Conservation (phyloP, 2,797 vertebrate genomes). For the Cryptoprocta ferox region DNA sequence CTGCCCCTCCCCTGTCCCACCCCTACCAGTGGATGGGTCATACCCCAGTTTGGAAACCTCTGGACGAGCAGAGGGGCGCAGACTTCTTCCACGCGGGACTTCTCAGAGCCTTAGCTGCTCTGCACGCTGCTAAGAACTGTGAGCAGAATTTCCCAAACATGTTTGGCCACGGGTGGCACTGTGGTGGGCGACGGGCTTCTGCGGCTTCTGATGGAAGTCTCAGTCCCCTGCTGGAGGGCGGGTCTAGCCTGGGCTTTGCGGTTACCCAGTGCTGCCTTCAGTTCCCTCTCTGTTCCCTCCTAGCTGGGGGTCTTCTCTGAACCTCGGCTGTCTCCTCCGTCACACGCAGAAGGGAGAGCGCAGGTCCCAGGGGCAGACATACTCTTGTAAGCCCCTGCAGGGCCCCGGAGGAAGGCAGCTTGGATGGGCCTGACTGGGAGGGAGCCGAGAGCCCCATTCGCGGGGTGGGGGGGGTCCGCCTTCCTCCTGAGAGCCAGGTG, state of each 20-base stretch:
- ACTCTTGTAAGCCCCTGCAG: accelerated
- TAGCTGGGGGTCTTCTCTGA: not conserved
- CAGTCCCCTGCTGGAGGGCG: accelerated
- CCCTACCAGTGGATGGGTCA: accelerated
- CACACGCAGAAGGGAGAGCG: not conserved
- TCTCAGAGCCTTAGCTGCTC: not conserved
- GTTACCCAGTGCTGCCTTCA: not conserved
- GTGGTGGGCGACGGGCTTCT: too few species aligned
- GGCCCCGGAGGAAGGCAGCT: accelerated
- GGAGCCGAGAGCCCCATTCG: not conserved
- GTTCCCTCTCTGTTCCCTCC: not conserved
- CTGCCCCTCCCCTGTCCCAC: not conserved
- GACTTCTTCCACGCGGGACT: accelerated
- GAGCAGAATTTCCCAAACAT: too few species aligned
- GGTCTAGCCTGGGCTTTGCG: not conserved
- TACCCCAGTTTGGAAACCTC: not conserved
- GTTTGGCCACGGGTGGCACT: not conserved
- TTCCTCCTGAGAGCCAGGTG: accelerated
- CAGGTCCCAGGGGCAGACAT: not conserved
- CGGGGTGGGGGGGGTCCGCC: too few species aligned
- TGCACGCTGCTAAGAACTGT: accelerated
- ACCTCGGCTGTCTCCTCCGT: not conserved
- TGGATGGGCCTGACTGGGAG: accelerated
- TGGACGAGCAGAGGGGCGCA: not conserved
- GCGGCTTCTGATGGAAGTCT: not conserved